Conservation (phyloP, 2,797 vertebrate genomes). For the Myotis planiceps region DNA sequence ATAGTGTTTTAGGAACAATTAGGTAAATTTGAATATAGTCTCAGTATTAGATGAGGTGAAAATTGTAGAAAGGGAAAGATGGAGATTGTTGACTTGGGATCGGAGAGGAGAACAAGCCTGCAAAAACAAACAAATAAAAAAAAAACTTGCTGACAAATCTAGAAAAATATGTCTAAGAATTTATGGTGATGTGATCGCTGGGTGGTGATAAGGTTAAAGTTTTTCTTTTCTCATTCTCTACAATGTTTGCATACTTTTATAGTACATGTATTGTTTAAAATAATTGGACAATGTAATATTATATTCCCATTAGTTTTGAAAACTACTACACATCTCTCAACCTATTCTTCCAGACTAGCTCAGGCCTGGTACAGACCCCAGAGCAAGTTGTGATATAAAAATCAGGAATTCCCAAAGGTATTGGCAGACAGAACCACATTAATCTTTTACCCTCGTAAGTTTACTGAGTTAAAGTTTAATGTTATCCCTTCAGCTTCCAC, state of each 20-base stretch:
- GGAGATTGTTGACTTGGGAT: not conserved
- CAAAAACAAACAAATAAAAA: not conserved
- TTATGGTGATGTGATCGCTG: not conserved
- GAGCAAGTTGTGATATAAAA: not conserved
- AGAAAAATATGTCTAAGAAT: not conserved
- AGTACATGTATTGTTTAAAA: not conserved
- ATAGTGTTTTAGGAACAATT: not conserved
- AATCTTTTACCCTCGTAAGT: not conserved
- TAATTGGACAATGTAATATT: not conserved
- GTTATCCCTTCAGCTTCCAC: conserved; percentile 17
- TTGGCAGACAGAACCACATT: conserved; percentile 24
- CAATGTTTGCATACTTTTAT: not conserved
- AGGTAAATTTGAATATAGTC: not conserved
- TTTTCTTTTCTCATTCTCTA: not conserved
- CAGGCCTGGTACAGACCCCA: not conserved
- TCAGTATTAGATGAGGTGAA: conserved; percentile 11
- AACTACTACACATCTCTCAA: not conserved
- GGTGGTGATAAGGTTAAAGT: not conserved
- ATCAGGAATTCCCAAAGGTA: not conserved
- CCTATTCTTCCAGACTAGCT: not conserved
- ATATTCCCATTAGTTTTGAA: not conserved
- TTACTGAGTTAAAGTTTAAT: conserved; percentile 36
- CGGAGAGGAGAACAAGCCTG: not conserved
- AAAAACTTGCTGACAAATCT: not conserved
- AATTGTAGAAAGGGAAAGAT: conserved; percentile 10